Evolutionary conservation across 1,140 invertebrate genomes (phyloP), one percentile per base, ranked within the genome.

Genomic region (Armadillidium nasatum): DNA sequence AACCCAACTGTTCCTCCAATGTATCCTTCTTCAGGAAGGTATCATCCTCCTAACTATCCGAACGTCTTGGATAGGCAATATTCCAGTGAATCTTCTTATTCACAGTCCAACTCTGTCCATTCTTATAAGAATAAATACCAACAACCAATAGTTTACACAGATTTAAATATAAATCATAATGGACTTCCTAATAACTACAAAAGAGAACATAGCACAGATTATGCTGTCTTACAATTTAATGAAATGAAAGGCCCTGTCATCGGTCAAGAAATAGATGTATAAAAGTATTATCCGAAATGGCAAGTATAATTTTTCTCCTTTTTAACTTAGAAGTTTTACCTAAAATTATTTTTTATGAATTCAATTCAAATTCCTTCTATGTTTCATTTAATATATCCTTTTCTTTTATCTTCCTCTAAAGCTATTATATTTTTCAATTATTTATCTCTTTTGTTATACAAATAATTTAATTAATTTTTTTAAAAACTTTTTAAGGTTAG

Each of bases 221-320:
- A 92, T 83, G 89, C 90, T 67, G 90, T 91, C 81, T 87, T 92
- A 78, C 91, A 91, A 85, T 93, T 92, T 85, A 90, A 91, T 83
- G 91, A 60, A 60, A 13, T 60, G 11, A 60, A 60, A 60, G 50
- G 92, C 45, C 78, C 78, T 33, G 73, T 79, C 83, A 87, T 90
- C 78, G 89, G 89, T 82, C 88, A 89, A 83, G 89, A 90, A 84
- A 92, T 93, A 82, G 91, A 92, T 85, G 91, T 93, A 82, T 93
- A 84, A 88, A 84, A 78, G 76, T 74, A 73, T 75, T 19, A 60
- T 19, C 33, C 6, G 2, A 33, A 60, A 60, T 60, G 50, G 50
- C 7, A 60, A 60, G 50, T 60, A 60, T 19, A 4, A n/a, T 15
- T 15, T 19, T 60, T 60, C 19, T 60, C 50, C 19, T 15, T 60